Base-by-base conservation (phyloP, 2,113 vertebrate genomes). In the Hypomesus transpacificus region DNA sequence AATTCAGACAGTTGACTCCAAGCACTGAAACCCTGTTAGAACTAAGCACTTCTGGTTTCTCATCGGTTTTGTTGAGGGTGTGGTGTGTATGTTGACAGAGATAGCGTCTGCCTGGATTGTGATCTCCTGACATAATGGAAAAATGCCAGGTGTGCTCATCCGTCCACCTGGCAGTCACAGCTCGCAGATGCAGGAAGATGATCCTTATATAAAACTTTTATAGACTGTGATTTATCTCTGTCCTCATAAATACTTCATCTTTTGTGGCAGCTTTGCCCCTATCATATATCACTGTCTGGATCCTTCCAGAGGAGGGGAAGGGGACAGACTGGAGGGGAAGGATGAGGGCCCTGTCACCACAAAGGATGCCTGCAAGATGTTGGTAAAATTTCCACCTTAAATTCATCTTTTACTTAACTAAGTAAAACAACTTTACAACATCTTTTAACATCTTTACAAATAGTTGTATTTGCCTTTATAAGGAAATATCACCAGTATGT, bases 61-160 rank as follows among this genome's bases (percentile, higher is more conserved):
- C 8, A 28, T 39, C 31, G 7, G 24, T 50, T 11, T 14, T 8
- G 21, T 9, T 18, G 16, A 6, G 54, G 16, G 17, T n/a, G 7
- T 61, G 59, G 7, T 61, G 59, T 26, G 14, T 61, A 2, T 61
- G 22, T 68, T 60, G 56, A 74, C 54, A 16, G 21, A 24, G 63
- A 24, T 75, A 58, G 76, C 76, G 57, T 70, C 17, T 70, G 21
- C 52, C 50, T 70, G 31, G 79, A 83, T 82, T 75, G 68, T 75
- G 78, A 22, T 60, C 60, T 68, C 31, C 50, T 17, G 28, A 69
- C 71, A 66, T 56, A 73, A 80, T 84, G 75, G 78, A 85, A 85
- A 85, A 85, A 85, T 76, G 18, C 67, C 53, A 71, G 52, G 67
- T 61, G 24, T 22, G 59, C 66, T 20, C 7, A 28, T 56, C 54